Evolutionary conservation across 30 jellyfish, hydroid and myxozoan species (phyloP).

Genomic region (Mastigias papua): DNA sequence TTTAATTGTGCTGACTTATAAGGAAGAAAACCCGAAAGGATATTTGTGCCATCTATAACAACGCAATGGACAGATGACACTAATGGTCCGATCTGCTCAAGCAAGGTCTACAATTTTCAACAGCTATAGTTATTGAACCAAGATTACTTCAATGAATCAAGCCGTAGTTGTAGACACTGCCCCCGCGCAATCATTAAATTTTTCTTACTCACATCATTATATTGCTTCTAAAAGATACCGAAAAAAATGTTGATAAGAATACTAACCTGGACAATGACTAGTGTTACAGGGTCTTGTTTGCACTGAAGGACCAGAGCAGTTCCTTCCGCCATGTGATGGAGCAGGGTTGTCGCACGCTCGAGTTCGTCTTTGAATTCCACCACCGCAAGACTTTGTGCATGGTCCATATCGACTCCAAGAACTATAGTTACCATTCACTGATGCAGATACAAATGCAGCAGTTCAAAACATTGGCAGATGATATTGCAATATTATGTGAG

Average conservation of each 20-base stretch:
- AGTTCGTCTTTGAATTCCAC: conserved; percentile 72
- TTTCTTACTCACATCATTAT: no score
- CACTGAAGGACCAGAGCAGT: conserved; percentile 63
- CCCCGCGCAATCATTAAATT: no score
- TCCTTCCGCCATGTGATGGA: conserved; percentile 84
- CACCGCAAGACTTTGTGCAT: conserved; percentile 78
- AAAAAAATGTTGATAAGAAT: no score
- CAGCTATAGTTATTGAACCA: background rate
- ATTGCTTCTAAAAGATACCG: no score
- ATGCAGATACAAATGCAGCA: no score
- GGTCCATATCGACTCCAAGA: conserved; percentile 56
- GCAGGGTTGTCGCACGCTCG: conserved; percentile 84
- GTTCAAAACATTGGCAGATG: no score
- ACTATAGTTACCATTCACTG: conserved; percentile 81
- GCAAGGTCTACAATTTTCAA: background rate
- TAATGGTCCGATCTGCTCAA: background rate
- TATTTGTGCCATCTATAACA: no score
- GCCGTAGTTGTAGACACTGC: no score
- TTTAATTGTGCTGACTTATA: no score
- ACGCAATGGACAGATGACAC: background rate
- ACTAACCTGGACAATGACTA: conserved; percentile 76
- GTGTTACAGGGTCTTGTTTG: conserved; percentile 60
- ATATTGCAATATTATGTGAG: no score
- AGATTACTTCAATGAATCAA: background rate
- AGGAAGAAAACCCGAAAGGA: no score